These are phyloP conservation scores for Lasioglossum oenotherae DNA, from an alignment of 2,888 invertebrate genomes.

Conservation along the genomic window DNA sequence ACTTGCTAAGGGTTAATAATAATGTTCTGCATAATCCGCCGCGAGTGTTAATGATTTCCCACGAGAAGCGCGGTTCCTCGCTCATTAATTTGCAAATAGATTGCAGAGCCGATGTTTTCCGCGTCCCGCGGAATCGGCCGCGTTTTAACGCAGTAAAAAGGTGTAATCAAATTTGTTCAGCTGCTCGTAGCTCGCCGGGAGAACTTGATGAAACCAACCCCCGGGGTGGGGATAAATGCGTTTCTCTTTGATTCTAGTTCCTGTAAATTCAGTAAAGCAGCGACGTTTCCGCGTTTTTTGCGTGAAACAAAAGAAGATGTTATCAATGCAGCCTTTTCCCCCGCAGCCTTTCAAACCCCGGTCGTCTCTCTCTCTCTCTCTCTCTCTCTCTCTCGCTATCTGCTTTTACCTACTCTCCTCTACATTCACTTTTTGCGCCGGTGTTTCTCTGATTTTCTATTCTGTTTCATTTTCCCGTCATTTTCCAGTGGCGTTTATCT, in stretches of 20 bases:
- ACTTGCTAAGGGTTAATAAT: neutral
- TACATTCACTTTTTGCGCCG: neutral
- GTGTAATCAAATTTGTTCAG: neutral
- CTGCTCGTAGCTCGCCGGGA: neutral
- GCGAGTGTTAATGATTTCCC: neutral
- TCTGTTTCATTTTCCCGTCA: neutral
- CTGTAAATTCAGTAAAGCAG: neutral
- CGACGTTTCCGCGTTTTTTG: conserved; percentile 1
- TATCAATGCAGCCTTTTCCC: neutral
- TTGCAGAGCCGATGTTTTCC: neutral
- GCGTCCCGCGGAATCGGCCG: neutral
- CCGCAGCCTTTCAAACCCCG: neutral
- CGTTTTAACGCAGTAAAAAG: neutral
- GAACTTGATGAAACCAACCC: neutral
- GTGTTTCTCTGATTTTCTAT: conserved; percentile 7
- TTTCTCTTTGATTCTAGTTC: conserved; percentile 3
- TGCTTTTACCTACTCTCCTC: neutral
- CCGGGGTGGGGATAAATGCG: neutral
- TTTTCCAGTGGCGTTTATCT: neutral
- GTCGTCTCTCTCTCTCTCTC: neutral
- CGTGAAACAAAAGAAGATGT: neutral
- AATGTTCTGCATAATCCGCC: neutral
- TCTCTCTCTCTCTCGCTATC: neutral
- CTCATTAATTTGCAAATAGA: neutral
- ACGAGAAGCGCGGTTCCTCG: neutral